These are phyloP conservation scores for Crossocerus cetratus DNA, from an alignment of 2,888 invertebrate genomes.

Conservation along the genomic window DNA sequence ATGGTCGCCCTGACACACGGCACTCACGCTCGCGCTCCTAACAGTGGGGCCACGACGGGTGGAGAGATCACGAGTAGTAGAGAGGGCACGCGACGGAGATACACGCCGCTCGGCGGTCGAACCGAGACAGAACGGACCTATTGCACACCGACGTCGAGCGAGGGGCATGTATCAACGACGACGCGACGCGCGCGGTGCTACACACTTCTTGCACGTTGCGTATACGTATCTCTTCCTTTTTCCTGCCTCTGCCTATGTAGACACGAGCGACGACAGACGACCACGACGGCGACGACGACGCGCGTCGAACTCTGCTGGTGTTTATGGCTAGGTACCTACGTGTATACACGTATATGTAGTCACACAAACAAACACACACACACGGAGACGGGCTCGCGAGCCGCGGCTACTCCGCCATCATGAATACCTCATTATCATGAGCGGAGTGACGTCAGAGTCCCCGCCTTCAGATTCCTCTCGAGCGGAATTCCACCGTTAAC, in stretches of 20 bases:
- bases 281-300: too few relatives aligned
- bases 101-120: constrained; percentile 35
- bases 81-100: constrained; percentile 41
- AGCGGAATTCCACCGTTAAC: constrained; percentile 79
- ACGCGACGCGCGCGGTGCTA: constrained; percentile 21
- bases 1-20: constrained; percentile 10
- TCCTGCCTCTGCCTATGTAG: constrained; percentile 7
- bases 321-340: constrained; percentile 5
- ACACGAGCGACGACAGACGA: background rate
- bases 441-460: constrained; percentile 86
- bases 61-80: constrained; percentile 34
- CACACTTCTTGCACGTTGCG: background rate
- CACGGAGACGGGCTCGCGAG: constrained; percentile 17
- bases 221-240: background rate
- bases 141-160: constrained; percentile 39
- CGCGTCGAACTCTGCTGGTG: background rate
- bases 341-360: constrained; percentile 3
- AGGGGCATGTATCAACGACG: constrained; percentile 14
- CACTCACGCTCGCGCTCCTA: too few relatives aligned
- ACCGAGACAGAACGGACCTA: constrained; percentile 44
- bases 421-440: constrained; percentile 91
- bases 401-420: constrained; percentile 86
- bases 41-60: constrained; percentile 19
- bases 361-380: constrained; percentile 12
- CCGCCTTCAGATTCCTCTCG: constrained; percentile 79